phyloP scores from a whole-genome alignment of 1,140 invertebrate species.

The Teleogryllus occipitalis region DNA sequence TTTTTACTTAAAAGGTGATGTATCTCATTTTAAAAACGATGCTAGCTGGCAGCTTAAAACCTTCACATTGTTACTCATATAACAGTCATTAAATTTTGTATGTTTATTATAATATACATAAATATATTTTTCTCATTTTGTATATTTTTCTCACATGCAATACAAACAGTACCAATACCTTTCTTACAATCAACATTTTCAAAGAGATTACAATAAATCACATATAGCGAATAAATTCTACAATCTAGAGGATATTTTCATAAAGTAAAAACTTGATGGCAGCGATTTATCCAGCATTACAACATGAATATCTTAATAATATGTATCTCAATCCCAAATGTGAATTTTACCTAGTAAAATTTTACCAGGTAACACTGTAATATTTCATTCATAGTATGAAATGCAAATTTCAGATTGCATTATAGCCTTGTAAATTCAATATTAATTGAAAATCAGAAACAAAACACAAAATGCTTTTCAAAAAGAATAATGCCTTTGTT shows the following conservation, averaged over 20 bases:
- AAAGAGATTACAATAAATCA: neutral
- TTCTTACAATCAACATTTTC: neutral
- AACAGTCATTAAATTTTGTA: neutral
- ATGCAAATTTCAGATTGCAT: no score
- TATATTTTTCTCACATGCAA: slow-evolving; percentile 2
- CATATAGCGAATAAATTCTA: neutral
- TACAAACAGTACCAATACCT: neutral
- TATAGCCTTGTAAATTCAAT: no score
- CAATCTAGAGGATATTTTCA: neutral
- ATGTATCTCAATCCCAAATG: neutral
- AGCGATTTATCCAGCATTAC: neutral
- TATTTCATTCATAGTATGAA: no score
- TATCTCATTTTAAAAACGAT: neutral
- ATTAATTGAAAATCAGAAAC: no score
- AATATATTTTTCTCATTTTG: neutral
- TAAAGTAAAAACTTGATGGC: neutral
- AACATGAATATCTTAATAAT: neutral
- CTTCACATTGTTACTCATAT: slow-evolving; percentile 1
- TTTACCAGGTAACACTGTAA: no score
- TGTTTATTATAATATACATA: neutral
- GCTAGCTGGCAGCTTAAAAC: slow-evolving; percentile 3
- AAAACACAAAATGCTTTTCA: no score
- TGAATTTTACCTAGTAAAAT: neutral
- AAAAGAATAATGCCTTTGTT: no score
- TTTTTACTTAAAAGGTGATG: slow-evolving; percentile 6